Evolutionary conservation across 2,113 vertebrate genomes (phyloP), one percentile per base, ranked within the genome.

Genomic region (Pitta sordida): DNA sequence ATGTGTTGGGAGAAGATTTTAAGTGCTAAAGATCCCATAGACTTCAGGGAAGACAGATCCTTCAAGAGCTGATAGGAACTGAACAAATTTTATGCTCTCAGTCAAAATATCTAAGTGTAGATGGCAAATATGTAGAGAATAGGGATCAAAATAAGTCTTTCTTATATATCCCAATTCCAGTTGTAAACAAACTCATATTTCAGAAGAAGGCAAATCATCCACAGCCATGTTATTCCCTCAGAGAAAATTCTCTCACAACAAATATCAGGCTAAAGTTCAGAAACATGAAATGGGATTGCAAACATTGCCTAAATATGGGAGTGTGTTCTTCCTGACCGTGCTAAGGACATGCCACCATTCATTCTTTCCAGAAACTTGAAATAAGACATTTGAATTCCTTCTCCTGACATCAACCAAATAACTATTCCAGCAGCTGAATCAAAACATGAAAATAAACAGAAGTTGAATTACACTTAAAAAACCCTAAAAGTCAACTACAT

Each of bases 1-100:
- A 70, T 87, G 93, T 37, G 11, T 71, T 81, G 94, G 69, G 93
- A 96, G 86, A 95, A 95, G 46, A 82, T 32, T 39, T 86, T 71
- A 91, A 81, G 88, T 83, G 92, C 29, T 90, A 82, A 90, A 93
- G 93, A 73, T 30, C 44, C 37, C 53, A 4, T 5, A 83, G 81
- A 93, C n/a, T 63, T 90, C 49, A 81, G 70, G 58, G 29, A 77
- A 22, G 41, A 56, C 41, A 62, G 18, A 58, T 56, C n/a, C 63
- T 69, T 83, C 70, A 89, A 41, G 32, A 62, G 23, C 10, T 48
- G 26, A 56, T 9, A 56, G 21, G 41, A 87, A 29, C 39, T 37
- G 49, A 83, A 48, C 4, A 79, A 60, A 58, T 62, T 59, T 64
- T 55, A 52, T n/a, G 11, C 9, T 73, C 36, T 82, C 41, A 58